A percentile compares a stretch with the other conserved stretches of the same genome.
phyloP scores from a whole-genome alignment of 2,888 invertebrate species.

The Ichneumoninae sp. region DNA sequence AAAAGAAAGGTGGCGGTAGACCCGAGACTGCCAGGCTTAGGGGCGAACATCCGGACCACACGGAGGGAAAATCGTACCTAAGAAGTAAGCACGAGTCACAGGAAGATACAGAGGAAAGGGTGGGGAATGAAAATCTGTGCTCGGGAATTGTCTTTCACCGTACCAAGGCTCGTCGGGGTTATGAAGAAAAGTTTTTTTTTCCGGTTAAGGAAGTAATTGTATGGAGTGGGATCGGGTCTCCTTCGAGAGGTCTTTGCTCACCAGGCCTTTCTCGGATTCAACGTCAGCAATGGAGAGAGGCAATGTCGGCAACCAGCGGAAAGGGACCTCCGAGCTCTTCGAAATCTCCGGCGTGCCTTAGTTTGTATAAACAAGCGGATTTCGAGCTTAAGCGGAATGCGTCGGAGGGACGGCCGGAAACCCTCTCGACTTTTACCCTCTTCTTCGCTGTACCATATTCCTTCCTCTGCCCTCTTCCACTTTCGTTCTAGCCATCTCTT shows the following conservation, averaged over 20 bases:
- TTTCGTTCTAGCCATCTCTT: not conserved
- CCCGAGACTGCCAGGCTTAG: not conserved
- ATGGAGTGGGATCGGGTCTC: constrained; percentile 68
- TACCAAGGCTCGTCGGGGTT: constrained; percentile 80
- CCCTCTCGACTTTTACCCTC: constrained; percentile 30
- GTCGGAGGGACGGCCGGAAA: constrained; percentile 67
- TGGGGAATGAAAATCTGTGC: constrained; percentile 65
- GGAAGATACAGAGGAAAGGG: constrained; percentile 52
- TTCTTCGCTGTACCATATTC: constrained; percentile 6
- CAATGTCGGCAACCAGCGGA: not conserved
- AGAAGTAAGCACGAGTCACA: not conserved
- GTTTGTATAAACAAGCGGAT: constrained; percentile 82
- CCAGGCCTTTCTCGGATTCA: not conserved
- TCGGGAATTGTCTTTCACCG: constrained; percentile 80
- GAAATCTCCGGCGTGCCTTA: constrained; percentile 68
- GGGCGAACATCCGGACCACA: not conserved
- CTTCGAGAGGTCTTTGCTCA: not conserved
- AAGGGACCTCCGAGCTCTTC: constrained; percentile 44
- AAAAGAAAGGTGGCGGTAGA: not conserved
- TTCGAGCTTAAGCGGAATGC: constrained; percentile 78
- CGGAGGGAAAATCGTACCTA: not conserved
- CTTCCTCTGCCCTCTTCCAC: constrained; percentile 20
- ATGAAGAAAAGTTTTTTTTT: constrained; percentile 79
- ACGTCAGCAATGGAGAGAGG: not conserved
- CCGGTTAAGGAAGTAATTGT: constrained; percentile 80